Evolutionary conservation across 2,888 invertebrate genomes (phyloP), one percentile per base, ranked within the genome.

Genomic region (Tuta absoluta): DNA sequence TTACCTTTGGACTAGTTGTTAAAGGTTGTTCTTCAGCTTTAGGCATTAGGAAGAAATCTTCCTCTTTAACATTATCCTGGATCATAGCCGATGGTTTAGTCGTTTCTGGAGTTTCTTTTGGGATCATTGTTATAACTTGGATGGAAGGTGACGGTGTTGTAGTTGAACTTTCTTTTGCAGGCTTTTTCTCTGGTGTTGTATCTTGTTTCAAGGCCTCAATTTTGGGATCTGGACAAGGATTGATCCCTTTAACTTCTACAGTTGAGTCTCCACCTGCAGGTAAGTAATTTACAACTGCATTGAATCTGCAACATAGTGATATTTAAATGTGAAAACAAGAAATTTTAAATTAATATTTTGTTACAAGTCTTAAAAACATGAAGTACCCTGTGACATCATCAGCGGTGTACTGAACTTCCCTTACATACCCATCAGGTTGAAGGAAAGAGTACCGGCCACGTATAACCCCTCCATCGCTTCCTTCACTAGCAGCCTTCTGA

Each of bases 321-420:
- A 24, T 8, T 17, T 33, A 11, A 4, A 24, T 1, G 24, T 53
- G 24, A 21, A n/a, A n/a, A 24, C 7, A 56, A n/a, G 14, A 14
- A 56, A 28, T 28, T 14, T n/a, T 28, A n/a, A 56, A 28, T 28
- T 33, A 14, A 28, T 3, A 28, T 28, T 4, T 28, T 14, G 38
- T 17, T 17, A 38, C 2, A 59, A 45, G 37, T 17, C 1, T 17
- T 10, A 56, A 49, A 60, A 57, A 69, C 66, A 14, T 45, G 28
- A 56, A 24, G 17, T 78, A 81, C 87, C 93, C 93, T 74, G 81
- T 85, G 65, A 87, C 75, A 66, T 93, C 91, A 72, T 93, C 92
- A 66, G 93, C 92, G 45, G 89, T 87, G 73, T 93, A 93, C 71
- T 91, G 84, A 10, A 93, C 93, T 72, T 92, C 92, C 24, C 92